Conservation (phyloP, 1,140 invertebrate species). For the Zaprionus ghesquierei region DNA sequence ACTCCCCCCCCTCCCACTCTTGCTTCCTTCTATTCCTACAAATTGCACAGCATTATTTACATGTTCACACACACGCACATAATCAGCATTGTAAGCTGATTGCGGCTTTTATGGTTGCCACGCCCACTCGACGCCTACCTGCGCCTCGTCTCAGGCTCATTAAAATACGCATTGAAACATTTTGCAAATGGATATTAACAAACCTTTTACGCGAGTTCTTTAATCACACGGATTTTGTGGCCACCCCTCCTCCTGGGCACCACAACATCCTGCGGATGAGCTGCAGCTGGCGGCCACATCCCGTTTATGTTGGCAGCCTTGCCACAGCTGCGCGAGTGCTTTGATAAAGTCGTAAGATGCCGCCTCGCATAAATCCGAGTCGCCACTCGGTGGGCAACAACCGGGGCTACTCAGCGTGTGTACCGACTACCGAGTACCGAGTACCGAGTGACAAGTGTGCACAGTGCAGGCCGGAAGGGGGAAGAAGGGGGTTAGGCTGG, state of each 20-base stretch:
- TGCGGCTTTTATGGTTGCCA: conserved; percentile 51
- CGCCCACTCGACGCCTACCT: neutral
- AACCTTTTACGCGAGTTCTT: conserved; percentile 59
- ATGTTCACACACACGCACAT: conserved; percentile 1
- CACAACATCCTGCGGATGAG: neutral
- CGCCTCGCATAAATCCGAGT: conserved; percentile 26
- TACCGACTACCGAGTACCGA: neutral
- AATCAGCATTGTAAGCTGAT: conserved; percentile 54
- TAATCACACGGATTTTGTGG: conserved; percentile 66
- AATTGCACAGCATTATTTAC: conserved; percentile 48
- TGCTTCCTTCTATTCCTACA: conserved; percentile 20
- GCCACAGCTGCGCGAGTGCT: conserved; percentile 53
- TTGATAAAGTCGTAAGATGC: conserved; percentile 25
- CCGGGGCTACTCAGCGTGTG: neutral
- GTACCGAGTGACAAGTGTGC: neutral
- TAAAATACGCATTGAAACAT: conserved; percentile 70
- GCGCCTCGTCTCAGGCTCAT: conserved; percentile 42
- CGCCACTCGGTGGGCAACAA: neutral
- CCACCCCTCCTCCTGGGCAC: no score
- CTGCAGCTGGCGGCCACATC: no score
- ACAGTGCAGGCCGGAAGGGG: no score
- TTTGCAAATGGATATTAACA: conserved; percentile 58
- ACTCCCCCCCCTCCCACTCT: neutral
- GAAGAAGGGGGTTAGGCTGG: no score
- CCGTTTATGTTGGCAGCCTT: conserved; percentile 11